Evolutionary conservation across 2,888 invertebrate genomes (phyloP).

Genomic region (Octodonta nipae): DNA sequence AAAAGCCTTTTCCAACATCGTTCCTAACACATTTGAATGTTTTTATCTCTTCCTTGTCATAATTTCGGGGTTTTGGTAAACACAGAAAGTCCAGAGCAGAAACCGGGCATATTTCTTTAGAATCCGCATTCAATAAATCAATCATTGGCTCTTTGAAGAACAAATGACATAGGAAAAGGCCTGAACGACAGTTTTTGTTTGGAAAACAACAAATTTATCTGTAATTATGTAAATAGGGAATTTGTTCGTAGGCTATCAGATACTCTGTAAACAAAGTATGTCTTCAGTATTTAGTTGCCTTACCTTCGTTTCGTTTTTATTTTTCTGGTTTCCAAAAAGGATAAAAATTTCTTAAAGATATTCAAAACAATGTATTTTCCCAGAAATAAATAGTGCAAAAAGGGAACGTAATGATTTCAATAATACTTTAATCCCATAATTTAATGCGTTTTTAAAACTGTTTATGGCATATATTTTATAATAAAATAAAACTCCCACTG

Average conservation of each 20-base stretch:
- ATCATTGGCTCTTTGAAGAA: constrained; percentile 78
- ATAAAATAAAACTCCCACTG: too few species aligned
- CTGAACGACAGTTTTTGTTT: constrained; percentile 36
- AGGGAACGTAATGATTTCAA: too few species aligned
- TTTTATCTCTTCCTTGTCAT: constrained; percentile 86
- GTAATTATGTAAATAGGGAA: constrained; percentile 18
- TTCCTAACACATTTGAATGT: too few species aligned
- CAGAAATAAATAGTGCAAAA: too few species aligned
- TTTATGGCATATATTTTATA: too few species aligned
- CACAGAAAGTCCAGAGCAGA: constrained; percentile 84
- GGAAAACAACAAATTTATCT: constrained; percentile 57
- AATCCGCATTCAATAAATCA: constrained; percentile 39
- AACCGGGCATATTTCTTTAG: constrained; percentile 51
- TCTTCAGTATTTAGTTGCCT: too few species aligned
- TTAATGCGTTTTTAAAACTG: too few species aligned
- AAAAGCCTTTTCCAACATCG: too few species aligned
- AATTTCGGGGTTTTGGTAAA: constrained; percentile 78
- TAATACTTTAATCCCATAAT: too few species aligned
- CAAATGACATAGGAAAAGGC: constrained; percentile 66
- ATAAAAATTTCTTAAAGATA: too few species aligned
- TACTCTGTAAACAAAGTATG: neutral
- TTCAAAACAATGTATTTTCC: too few species aligned
- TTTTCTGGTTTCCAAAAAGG: neutral
- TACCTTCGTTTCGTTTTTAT: constrained; percentile 10
- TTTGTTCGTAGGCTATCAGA: neutral